Percentiles rank a stretch among this genome's conserved stretches.
These are phyloP conservation scores for Chironomus tentans DNA, from an alignment of 2,888 invertebrate genomes.

Conservation along the genomic window DNA sequence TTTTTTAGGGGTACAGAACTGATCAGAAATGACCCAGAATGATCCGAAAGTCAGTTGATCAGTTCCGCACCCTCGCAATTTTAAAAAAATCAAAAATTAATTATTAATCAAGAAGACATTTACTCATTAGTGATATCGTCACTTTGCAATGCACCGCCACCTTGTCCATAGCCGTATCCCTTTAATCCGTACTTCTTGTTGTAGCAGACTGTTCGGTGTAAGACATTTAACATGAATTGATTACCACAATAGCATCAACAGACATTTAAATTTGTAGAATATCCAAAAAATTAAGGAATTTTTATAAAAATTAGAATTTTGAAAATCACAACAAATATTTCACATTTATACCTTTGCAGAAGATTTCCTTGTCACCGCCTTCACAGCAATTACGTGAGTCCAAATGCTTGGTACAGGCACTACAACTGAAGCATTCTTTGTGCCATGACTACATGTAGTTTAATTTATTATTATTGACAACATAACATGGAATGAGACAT, in stretches of 20 bases:
- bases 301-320: too few species aligned
- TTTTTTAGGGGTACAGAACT: too few species aligned
- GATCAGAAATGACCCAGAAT: too few species aligned
- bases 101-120: too few species aligned
- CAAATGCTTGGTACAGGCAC: slow-evolving; percentile 74
- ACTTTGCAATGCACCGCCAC: slow-evolving; percentile 87
- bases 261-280: too few species aligned
- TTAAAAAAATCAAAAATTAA: too few species aligned
- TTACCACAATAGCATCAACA: too few species aligned
- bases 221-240: too few species aligned
- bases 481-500: background rate
- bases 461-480: background rate
- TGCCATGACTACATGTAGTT: slow-evolving; percentile 67
- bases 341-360: slow-evolving; percentile 66
- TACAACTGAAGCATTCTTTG: slow-evolving; percentile 91
- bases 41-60: too few species aligned
- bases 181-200: slow-evolving; percentile 95
- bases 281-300: too few species aligned
- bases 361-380: slow-evolving; percentile 91
- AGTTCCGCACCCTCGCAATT: too few species aligned
- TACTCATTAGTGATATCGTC: slow-evolving; percentile 79
- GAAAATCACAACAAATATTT: too few species aligned
- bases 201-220: slow-evolving; percentile 78
- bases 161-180: slow-evolving; percentile 95
- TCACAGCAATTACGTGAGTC: slow-evolving; percentile 88